Evolutionary conservation across 2,888 invertebrate species (phyloP), one percentile per base, ranked within the genome.

Genomic region (Flexamia atlantica): DNA sequence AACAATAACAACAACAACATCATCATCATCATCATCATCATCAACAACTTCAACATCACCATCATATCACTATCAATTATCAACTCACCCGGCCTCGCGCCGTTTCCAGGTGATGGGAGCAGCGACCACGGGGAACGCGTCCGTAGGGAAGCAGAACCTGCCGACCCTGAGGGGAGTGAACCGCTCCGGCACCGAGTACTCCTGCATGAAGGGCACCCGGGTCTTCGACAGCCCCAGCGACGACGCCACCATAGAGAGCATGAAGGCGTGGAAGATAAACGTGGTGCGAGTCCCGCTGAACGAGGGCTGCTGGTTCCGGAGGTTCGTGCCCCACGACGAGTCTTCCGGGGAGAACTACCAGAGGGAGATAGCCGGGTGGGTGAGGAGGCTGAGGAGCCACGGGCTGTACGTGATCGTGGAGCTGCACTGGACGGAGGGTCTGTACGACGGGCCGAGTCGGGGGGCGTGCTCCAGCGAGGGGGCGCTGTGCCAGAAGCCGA

Each of bases 201-300:
- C 25, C 20, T 70, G 70, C 32, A 36, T 70, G n/a, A 36, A 36
- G 9, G 36, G 36, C 36, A 36, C 36, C 36, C 5, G 36, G 5
- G 42, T 74, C 40, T 74, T 74, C 42, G 72, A 74, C 25, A 36
- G 72, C 17, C 72, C 72, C n/a, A 23, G 17, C n/a, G 72, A 74
- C 72, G 72, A 74, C 23, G 36, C 72, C 17, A 57, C 57, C 23
- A 74, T 74, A 17, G 32, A 74, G 14, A 20, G 20, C 42, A 74
- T 74, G 40, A 74, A 74, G 72, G 42, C 40, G 20, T 74, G 72
- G 72, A 74, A 74, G 3, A 42, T 42, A 42, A 42, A 74, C 40
- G 25, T 74, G 4, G 72, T 74, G 40, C 36, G 72, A 20, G 25
- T 74, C 32, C 42, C 72, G 23, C 42, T 74, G 12, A 74, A 74